These are phyloP conservation scores for Oscheius sp. DNA, from an alignment of 2,888 invertebrate genomes.

Conservation along the genomic window DNA sequence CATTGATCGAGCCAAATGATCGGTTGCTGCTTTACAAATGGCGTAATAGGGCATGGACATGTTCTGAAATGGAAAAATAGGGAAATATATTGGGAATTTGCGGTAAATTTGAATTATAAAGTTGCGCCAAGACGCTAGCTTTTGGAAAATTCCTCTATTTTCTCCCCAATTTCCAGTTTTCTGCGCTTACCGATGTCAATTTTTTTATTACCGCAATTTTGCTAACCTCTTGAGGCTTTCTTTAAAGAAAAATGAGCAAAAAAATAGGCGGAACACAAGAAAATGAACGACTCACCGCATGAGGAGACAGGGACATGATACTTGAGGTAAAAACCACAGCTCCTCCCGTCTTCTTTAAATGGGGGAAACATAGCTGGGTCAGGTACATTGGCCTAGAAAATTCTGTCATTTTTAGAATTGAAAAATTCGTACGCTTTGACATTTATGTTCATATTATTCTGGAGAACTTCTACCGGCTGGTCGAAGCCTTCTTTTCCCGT, in stretches of 20 bases:
- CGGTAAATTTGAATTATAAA: no score
- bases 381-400: conserved; percentile 76
- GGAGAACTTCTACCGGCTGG: conserved; percentile 46
- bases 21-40: conserved; percentile 90
- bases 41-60: conserved; percentile 60
- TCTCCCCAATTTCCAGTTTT: no score
- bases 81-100: no score
- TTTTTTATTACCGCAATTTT: no score
- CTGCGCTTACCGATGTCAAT: no score
- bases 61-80: conserved; percentile 8
- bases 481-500: conserved; percentile 47
- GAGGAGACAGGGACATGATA: conserved; percentile 89
- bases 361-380: conserved; percentile 85
- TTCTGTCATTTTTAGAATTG: neutral
- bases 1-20: conserved; percentile 90
- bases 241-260: neutral
- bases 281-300: conserved; percentile 77
- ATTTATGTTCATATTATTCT: conserved; percentile 42
- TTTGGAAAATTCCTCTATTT: no score
- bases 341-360: conserved; percentile 85
- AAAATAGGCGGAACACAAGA: no score
- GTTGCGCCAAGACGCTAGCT: no score
- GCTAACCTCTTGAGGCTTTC: no score
- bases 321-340: conserved; percentile 87
- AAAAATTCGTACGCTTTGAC: conserved; percentile 39